phyloP scores from a whole-genome alignment of 2,797 vertebrate genomes.

The Clarias platycephalus region DNA sequence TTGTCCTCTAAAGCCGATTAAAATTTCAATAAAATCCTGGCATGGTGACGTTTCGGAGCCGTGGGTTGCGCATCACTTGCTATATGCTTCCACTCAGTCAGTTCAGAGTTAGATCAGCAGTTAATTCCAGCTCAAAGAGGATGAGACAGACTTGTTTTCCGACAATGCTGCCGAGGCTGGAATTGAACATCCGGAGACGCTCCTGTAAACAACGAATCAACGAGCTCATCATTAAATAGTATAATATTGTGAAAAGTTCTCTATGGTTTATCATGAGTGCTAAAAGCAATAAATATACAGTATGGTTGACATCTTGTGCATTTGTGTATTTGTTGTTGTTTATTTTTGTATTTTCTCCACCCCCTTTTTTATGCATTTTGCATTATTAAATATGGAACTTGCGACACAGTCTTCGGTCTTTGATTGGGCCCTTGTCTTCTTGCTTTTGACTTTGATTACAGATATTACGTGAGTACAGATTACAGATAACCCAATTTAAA shows the following conservation, averaged over 20 bases:
- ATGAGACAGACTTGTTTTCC: neutral
- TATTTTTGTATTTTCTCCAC: neutral
- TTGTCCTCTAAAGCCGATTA: neutral
- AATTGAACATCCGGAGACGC: neutral
- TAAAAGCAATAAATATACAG: neutral
- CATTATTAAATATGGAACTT: neutral
- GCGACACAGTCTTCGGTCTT: too few relatives aligned
- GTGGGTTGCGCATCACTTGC: neutral
- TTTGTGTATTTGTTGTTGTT: neutral
- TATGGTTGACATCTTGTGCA: neutral
- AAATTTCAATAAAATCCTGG: neutral
- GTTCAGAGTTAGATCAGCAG: neutral
- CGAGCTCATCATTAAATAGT: neutral
- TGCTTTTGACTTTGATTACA: neutral
- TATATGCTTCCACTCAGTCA: neutral
- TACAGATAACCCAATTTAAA: neutral
- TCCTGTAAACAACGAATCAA: neutral
- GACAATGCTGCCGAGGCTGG: neutral
- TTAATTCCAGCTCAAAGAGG: neutral
- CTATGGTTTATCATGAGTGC: neutral
- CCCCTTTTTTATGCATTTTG: neutral
- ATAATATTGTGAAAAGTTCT: neutral
- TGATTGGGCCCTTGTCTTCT: neutral
- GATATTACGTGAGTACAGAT: too few relatives aligned
- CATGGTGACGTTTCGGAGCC: neutral